Conservation (phyloP, 2,888 invertebrate genomes). For the Platycheirus rosarum region DNA sequence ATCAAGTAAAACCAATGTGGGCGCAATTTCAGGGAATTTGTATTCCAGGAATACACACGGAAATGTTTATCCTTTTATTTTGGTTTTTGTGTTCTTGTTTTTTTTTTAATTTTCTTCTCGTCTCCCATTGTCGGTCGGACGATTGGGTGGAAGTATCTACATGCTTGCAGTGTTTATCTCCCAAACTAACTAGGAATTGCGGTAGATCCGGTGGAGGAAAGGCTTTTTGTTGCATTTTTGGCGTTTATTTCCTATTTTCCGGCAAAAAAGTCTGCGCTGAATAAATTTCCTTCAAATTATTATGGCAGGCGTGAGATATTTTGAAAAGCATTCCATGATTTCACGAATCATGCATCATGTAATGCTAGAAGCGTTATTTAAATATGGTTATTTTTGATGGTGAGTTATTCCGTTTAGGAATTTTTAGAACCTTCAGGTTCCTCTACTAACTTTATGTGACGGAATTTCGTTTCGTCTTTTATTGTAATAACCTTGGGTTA, state of each 20-base stretch:
- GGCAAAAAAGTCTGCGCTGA: slow-evolving; percentile 2
- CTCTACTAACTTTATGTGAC: slow-evolving; percentile 4
- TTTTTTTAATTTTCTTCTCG: not conserved
- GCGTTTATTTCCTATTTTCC: not conserved
- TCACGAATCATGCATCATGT: not conserved
- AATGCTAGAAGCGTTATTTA: slow-evolving; percentile 25
- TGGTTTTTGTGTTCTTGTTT: too few species aligned
- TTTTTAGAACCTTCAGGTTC: slow-evolving; percentile 5
- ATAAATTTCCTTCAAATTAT: not conserved
- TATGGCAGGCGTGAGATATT: slow-evolving; percentile 15
- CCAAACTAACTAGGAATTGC: slow-evolving; percentile 13
- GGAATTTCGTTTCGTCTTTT: not conserved
- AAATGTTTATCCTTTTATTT: slow-evolving; percentile 30
- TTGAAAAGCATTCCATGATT: slow-evolving; percentile 17
- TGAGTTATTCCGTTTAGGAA: slow-evolving; percentile 18
- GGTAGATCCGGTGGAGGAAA: slow-evolving; percentile 12
- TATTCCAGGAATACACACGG: slow-evolving; percentile 6
- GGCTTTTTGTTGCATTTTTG: slow-evolving; percentile 23
- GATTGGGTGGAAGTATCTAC: not conserved
- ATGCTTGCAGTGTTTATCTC: not conserved
- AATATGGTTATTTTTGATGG: slow-evolving; percentile 24
- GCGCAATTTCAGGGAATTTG: slow-evolving; percentile 36
- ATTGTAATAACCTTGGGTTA: too few species aligned
- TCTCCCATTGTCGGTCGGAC: slow-evolving; percentile 26
- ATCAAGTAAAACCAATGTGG: slow-evolving; percentile 9